Conservation (phyloP, 1,140 invertebrate genomes). For the Spodoptera frugiperda region DNA sequence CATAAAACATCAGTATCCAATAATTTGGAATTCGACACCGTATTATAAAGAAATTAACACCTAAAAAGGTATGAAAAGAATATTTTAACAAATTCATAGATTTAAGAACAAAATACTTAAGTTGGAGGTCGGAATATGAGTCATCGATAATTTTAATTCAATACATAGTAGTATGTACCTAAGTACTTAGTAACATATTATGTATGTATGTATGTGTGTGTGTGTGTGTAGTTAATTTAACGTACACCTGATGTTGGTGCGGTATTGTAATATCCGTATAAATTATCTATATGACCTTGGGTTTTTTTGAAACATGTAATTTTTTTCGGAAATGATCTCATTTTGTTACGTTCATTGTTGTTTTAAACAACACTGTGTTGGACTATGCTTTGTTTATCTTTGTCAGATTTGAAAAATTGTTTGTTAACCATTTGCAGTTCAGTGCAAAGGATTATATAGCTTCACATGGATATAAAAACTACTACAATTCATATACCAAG, state of each 20-base stretch:
- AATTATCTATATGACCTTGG: constrained; percentile 1
- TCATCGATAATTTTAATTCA: constrained; percentile 31
- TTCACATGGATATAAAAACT: no score
- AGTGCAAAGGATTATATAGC: no score
- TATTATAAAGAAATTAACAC: not conserved
- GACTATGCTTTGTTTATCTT: no score
- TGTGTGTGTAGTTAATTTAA: no score
- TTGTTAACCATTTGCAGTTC: no score
- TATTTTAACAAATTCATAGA: constrained; percentile 4
- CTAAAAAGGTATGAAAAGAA: not conserved
- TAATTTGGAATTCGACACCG: no score
- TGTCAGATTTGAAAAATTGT: no score
- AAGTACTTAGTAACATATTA: not conserved
- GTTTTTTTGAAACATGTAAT: not conserved
- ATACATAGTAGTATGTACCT: not conserved
- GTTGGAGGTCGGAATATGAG: constrained; percentile 10
- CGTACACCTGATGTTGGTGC: not conserved
- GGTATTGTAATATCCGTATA: not conserved
- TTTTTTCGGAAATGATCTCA: constrained; percentile 14
- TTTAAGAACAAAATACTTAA: not conserved
- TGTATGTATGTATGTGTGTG: not conserved
- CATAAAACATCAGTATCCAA: no score
- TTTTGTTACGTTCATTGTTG: not conserved
- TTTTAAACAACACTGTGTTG: no score
- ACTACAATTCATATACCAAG: no score